phyloP scores from a whole-genome alignment of 2,113 vertebrate genomes.

The Parus major region DNA sequence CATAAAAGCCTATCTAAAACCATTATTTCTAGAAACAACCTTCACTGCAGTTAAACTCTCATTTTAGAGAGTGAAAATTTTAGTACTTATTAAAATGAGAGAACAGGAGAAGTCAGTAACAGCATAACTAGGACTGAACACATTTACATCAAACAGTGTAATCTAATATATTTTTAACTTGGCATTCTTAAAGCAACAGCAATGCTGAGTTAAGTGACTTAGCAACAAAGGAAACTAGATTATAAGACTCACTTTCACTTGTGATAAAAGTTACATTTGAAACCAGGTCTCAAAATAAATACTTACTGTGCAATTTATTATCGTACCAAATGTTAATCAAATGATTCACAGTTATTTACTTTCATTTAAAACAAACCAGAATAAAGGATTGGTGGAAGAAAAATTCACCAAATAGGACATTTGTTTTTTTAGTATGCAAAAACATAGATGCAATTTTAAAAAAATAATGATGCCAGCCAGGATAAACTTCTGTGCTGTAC shows the following conservation, averaged over 20 bases:
- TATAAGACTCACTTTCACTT: neutral
- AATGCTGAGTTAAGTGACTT: neutral
- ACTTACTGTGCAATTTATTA: neutral
- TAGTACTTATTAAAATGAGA: neutral
- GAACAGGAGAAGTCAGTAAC: neutral
- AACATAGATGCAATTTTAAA: neutral
- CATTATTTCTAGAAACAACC: neutral
- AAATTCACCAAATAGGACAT: neutral
- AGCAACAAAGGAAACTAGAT: neutral
- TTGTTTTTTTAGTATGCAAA: neutral
- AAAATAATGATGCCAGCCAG: neutral
- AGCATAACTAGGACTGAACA: neutral
- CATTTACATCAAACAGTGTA: neutral
- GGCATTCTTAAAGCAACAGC: neutral
- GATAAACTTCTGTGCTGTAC: neutral
- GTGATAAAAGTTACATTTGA: conserved; percentile 17
- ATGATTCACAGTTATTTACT: neutral
- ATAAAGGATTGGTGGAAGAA: neutral
- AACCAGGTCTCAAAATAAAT: conserved; percentile 24
- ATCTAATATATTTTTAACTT: neutral
- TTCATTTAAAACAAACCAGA: neutral
- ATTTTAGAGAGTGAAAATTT: neutral
- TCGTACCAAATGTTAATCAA: neutral
- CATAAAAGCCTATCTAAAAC: neutral
- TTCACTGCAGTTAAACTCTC: neutral